Conservation (phyloP, 2,888 invertebrate species). For the Achlya flavicornis region DNA sequence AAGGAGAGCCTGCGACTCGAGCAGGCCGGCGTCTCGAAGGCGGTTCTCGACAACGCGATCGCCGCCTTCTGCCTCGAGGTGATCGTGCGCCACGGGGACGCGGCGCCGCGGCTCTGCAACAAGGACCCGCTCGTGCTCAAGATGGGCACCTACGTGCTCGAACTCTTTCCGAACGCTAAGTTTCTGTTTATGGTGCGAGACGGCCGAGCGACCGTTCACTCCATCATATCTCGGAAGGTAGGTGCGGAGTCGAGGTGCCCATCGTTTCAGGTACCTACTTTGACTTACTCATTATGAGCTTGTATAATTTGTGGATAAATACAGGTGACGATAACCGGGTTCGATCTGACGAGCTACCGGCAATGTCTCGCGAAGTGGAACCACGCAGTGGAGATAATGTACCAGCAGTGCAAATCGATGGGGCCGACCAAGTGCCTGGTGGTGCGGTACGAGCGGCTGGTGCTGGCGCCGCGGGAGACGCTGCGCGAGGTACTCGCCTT, state of each 20-base stretch:
- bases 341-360: constrained; percentile 96
- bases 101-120: constrained; percentile 97
- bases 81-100: constrained; percentile 97
- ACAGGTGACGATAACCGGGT: constrained; percentile 90
- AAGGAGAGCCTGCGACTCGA: constrained; percentile 95
- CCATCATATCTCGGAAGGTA: constrained; percentile 97
- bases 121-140: constrained; percentile 99
- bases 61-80: constrained; percentile 98
- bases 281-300: too few species aligned
- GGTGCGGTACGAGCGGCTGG: constrained; percentile 98
- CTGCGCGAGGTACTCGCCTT: constrained; percentile 94
- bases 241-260: not conserved
- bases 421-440: constrained; percentile 91
- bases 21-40: constrained; percentile 96
- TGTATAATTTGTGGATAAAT: not conserved
- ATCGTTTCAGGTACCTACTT: not conserved
- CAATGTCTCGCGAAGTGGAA: constrained; percentile 99
- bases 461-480: constrained; percentile 95
- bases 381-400: constrained; percentile 96
- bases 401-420: constrained; percentile 94
- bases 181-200: constrained; percentile 99
- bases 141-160: constrained; percentile 95
- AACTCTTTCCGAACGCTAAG: constrained; percentile 98
- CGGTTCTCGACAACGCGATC: constrained; percentile 96
- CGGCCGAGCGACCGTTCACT: constrained; percentile 99